Evolutionary conservation across 2,797 vertebrate genomes (phyloP).

Genomic region (Rhynchotus rufescens): DNA sequence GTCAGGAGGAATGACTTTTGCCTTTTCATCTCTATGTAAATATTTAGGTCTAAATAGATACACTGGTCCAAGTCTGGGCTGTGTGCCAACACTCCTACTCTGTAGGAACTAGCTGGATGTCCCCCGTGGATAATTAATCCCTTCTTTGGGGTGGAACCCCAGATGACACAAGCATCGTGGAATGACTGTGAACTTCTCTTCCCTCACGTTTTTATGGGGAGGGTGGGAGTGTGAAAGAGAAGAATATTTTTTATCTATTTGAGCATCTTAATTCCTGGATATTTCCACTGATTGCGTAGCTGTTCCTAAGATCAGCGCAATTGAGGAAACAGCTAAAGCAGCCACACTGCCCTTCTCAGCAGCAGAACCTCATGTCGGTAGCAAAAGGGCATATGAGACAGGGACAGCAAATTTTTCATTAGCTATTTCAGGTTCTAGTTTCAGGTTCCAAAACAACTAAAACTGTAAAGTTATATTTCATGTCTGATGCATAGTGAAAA

Average conservation of each 20-base stretch:
- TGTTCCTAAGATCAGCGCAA: neutral
- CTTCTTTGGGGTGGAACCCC: neutral
- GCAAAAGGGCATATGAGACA: neutral
- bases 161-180: neutral
- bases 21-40: slow-evolving; percentile 57
- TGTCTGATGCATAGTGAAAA: no score
- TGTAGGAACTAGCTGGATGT: neutral
- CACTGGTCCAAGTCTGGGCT: slow-evolving; percentile 26
- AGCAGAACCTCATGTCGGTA: neutral
- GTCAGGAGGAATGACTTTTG: slow-evolving; percentile 17
- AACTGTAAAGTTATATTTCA: no score
- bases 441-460: no score
- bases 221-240: neutral
- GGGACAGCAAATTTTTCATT: neutral
- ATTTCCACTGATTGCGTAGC: neutral
- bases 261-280: neutral
- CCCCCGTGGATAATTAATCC: neutral
- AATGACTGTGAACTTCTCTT: neutral
- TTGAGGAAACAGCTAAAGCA: neutral
- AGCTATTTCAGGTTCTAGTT: no score
- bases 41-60: slow-evolving; percentile 59
- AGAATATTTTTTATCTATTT: neutral
- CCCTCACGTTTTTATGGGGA: neutral
- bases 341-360: neutral
- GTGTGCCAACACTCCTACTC: neutral